Evolutionary conservation across 2,888 invertebrate species (phyloP), one percentile per base, ranked within the genome.

Genomic region (Entomobrya proxima): DNA sequence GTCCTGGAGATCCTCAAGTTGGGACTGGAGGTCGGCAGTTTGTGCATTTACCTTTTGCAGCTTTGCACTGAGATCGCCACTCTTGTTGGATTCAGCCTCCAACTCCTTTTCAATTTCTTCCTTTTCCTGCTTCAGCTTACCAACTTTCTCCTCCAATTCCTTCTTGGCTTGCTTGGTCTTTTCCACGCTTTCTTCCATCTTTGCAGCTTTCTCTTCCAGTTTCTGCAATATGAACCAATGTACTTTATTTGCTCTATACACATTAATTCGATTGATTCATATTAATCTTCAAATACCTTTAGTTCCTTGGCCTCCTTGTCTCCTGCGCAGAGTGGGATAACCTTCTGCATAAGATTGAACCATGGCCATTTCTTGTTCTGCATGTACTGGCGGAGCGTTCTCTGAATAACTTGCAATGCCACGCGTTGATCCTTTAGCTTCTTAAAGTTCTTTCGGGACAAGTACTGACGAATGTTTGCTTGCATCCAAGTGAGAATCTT

Each of bases 281-380:
- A 47, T 15, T 27, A 27, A 30, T 27, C 11, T 27, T 44, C 18
- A 72, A 15, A 44, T 93, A 97, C 98, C 93, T 98, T 98, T 93
- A 99, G 95, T 94, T 99, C 98, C 94, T 99, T 99, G 94, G 98
- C 98, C 94, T 98, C 95, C 92, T 98, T 97, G 93, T 96, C 97
- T 94, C 97, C 97, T 95, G 98, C 98, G 95, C 99, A 97, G 92
- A 99, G 95, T 92, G 99, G 98, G 94, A 98, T 98, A 95, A 98
- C 96, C 94, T 96, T 98, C 94, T 97, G 69, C 78, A 84, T 77
- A 97, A 99, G 93, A 93, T 98, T 98, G 98, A 98, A 99, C 99
- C 99, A 99, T 92, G 97, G 96, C 99, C 99, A 99, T 93, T 98
- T 99, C 93, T 98, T 97, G 92, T 99, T 95, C 92, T 97, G 96